phyloP scores from a whole-genome alignment of 1,140 invertebrate genomes.

The Acromyrmex heyeri region DNA sequence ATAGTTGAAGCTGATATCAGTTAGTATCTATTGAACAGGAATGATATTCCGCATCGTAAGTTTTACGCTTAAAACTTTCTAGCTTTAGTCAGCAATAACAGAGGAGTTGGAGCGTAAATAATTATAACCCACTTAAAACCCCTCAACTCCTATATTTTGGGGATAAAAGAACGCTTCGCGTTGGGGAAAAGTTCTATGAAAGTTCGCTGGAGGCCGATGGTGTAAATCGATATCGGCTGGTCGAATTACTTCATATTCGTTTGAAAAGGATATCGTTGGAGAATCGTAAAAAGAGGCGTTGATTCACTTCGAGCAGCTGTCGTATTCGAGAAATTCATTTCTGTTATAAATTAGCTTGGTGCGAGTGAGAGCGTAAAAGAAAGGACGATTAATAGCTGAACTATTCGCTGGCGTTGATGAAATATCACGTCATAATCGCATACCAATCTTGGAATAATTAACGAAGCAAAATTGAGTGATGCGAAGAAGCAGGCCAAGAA shows the following conservation, averaged over 20 bases:
- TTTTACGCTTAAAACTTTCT: slow-evolving; percentile 71
- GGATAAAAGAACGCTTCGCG: slow-evolving; percentile 10
- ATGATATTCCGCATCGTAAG: slow-evolving; percentile 21
- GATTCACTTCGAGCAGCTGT: slow-evolving; percentile 28
- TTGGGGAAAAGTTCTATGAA: slow-evolving; percentile 41
- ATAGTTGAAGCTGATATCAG: background rate
- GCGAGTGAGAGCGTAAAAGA: background rate
- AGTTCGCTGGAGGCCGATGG: slow-evolving; percentile 13
- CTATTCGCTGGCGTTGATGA: slow-evolving; percentile 57
- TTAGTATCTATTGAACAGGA: background rate
- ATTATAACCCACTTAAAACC: slow-evolving; percentile 77
- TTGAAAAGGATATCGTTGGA: slow-evolving; percentile 29
- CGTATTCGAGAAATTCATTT: slow-evolving; percentile 48
- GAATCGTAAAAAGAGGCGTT: slow-evolving; percentile 32
- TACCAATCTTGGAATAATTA: slow-evolving; percentile 35
- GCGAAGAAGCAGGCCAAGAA: background rate
- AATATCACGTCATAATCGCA: slow-evolving; percentile 36
- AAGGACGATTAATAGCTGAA: slow-evolving; percentile 32
- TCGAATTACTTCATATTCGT: slow-evolving; percentile 38
- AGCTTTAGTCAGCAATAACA: slow-evolving; percentile 70
- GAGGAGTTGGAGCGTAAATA: slow-evolving; percentile 75
- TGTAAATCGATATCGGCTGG: slow-evolving; percentile 32
- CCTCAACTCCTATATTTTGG: slow-evolving; percentile 11
- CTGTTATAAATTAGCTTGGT: slow-evolving; percentile 53
- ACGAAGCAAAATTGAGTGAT: background rate